Conservation (phyloP, 2,113 vertebrate genomes). For the Entomyzon cyanotis region DNA sequence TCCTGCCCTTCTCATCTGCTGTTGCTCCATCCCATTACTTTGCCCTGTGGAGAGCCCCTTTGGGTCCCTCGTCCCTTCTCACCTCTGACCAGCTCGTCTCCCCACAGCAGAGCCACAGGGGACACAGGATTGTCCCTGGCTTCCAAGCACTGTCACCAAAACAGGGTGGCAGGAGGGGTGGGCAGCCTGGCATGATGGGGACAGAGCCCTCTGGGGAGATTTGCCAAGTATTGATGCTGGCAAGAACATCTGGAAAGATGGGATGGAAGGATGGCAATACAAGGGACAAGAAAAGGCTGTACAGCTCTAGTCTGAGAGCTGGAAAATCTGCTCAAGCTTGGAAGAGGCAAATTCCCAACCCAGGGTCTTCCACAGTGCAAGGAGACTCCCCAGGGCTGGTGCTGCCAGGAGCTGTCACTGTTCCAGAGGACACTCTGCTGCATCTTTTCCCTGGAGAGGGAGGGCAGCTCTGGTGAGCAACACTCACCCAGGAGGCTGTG, state of each 20-base stretch:
- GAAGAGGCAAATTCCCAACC: background rate
- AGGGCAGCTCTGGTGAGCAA: fast-evolving
- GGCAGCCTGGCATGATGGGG: background rate
- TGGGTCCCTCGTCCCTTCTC: background rate
- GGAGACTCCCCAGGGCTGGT: background rate
- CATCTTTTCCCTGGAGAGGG: background rate
- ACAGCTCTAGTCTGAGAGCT: background rate
- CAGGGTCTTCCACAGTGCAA: fast-evolving
- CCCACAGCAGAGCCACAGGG: background rate
- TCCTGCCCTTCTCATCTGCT: background rate
- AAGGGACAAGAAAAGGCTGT: background rate
- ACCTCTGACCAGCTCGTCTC: background rate
- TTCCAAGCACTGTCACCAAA: background rate
- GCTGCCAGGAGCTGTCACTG: background rate
- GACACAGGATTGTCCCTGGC: background rate
- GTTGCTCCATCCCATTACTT: background rate
- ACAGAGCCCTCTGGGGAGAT: background rate
- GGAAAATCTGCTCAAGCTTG: background rate
- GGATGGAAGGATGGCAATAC: background rate
- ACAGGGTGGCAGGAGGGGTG: fast-evolving
- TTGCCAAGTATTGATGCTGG: background rate
- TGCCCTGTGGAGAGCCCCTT: background rate
- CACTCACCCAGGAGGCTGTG: background rate
- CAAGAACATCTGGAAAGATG: background rate
- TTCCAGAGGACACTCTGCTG: fast-evolving